phyloP scores from a whole-genome alignment of 92 coral and sea anemone genomes.

The Muricea muricata region DNA sequence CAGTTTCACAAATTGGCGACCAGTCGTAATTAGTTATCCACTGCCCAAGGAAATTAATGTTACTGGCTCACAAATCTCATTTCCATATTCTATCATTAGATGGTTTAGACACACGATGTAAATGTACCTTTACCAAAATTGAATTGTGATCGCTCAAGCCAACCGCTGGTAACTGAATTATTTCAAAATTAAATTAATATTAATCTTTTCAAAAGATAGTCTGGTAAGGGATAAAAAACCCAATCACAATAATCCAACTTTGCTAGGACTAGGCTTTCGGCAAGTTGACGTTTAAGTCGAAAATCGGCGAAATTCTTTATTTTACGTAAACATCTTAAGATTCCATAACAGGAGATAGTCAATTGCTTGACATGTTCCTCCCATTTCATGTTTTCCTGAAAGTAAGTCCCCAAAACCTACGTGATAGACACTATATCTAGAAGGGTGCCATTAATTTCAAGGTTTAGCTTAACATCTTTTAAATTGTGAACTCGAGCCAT shows the following conservation, averaged over 20 bases:
- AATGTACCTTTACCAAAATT: too few species aligned
- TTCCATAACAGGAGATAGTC: not conserved
- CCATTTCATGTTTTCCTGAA: not conserved
- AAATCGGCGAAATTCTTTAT: not conserved
- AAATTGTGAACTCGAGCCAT: not conserved
- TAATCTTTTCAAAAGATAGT: too few species aligned
- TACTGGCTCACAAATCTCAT: too few species aligned
- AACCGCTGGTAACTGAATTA: too few species aligned
- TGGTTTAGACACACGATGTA: too few species aligned
- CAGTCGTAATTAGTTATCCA: too few species aligned
- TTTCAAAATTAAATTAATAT: too few species aligned
- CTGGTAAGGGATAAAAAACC: not conserved
- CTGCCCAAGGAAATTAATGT: too few species aligned
- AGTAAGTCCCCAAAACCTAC: not conserved
- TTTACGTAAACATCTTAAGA: not conserved
- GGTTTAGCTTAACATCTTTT: not conserved
- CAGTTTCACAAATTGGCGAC: too few species aligned
- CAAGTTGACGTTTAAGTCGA: not conserved
- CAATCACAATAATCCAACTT: not conserved
- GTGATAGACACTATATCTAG: not conserved
- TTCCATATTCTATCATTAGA: too few species aligned
- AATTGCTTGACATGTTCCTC: not conserved
- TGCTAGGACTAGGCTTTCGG: not conserved
- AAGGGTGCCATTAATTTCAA: not conserved
- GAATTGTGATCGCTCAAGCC: too few species aligned